Conservation (phyloP, 2,888 invertebrate genomes). For the Stenolophus ochropezus region DNA sequence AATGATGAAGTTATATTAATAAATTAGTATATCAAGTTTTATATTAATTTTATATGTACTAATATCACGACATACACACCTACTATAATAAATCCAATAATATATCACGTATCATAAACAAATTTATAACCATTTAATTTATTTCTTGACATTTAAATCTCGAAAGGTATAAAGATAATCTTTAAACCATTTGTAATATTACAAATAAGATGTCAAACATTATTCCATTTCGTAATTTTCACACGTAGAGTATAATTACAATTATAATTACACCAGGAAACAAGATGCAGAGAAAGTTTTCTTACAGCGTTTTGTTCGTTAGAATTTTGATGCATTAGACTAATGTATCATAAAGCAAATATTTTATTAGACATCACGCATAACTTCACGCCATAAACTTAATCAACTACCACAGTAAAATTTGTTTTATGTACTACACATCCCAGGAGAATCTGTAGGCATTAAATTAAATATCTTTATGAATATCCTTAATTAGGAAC, state of each 20-base stretch:
- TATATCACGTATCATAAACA: neutral
- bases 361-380: slow-evolving; percentile 13
- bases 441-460: slow-evolving; percentile 21
- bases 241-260: slow-evolving; percentile 19
- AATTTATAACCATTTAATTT: neutral
- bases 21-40: neutral
- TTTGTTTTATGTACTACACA: slow-evolving; percentile 43
- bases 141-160: neutral
- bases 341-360: slow-evolving; percentile 30
- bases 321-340: slow-evolving; percentile 5
- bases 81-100: neutral
- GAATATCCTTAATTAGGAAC: slow-evolving; percentile 1
- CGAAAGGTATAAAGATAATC: neutral
- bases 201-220: neutral
- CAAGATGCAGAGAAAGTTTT: slow-evolving; percentile 22
- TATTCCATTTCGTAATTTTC: neutral
- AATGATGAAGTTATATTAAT: neutral
- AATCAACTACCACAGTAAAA: slow-evolving; percentile 36
- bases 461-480: slow-evolving; percentile 26
- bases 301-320: neutral
- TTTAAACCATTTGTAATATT: neutral
- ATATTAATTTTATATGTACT: neutral
- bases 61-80: neutral
- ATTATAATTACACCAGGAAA: slow-evolving; percentile 48
- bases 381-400: slow-evolving; percentile 38